Evolutionary conservation across 2,888 invertebrate genomes (phyloP).

Genomic region (Monopis laevigella): DNA sequence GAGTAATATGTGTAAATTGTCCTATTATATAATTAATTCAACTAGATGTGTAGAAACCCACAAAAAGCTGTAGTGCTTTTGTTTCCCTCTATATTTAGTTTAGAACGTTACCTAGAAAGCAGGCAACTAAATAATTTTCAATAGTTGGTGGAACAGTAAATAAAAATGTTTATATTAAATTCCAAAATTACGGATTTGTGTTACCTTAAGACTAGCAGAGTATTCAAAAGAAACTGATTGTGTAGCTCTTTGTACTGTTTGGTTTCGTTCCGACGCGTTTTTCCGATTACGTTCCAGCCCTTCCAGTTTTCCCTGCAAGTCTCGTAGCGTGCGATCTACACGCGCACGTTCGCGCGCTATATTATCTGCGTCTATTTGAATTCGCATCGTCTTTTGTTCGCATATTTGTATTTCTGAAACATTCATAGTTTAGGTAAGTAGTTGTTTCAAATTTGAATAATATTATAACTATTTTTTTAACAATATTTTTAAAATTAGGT

Average conservation of each 20-base stretch:
- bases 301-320: slow-evolving; percentile 69
- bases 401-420: slow-evolving; percentile 66
- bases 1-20: too few relatives aligned
- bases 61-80: too few relatives aligned
- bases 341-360: slow-evolving; percentile 63
- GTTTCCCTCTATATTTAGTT: too few relatives aligned
- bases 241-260: slow-evolving; percentile 61
- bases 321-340: slow-evolving; percentile 68
- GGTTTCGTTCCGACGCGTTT: slow-evolving; percentile 65
- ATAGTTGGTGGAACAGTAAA: too few relatives aligned
- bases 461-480: neutral
- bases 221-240: slow-evolving; percentile 68
- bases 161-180: too few relatives aligned
- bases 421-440: too few relatives aligned
- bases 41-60: too few relatives aligned
- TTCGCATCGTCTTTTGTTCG: slow-evolving; percentile 77
- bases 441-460: too few relatives aligned
- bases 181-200: too few relatives aligned
- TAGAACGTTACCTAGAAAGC: too few relatives aligned
- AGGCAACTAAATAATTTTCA: too few relatives aligned
- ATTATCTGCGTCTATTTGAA: slow-evolving; percentile 71
- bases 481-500: neutral
- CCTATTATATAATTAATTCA: too few relatives aligned
- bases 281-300: slow-evolving; percentile 69
- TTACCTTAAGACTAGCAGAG: slow-evolving; percentile 59